Evolutionary conservation across 2,797 vertebrate species (phyloP).

Genomic region (Sarcophilus harrisii): DNA sequence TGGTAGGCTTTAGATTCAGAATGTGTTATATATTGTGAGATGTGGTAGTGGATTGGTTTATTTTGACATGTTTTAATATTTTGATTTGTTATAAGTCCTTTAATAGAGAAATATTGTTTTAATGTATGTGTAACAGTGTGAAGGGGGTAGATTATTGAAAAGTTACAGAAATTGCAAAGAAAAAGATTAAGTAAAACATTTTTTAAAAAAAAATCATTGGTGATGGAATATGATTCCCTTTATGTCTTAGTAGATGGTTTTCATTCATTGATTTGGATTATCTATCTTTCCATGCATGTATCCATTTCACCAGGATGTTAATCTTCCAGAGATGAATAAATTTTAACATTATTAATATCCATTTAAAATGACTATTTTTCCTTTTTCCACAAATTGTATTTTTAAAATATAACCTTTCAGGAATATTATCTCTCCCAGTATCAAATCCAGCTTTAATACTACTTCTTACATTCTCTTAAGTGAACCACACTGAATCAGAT

Average conservation of each 20-base stretch:
- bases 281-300: background rate
- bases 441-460: background rate
- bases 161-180: background rate
- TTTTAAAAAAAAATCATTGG: background rate
- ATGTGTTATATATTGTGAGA: background rate
- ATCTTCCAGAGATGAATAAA: background rate
- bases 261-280: background rate
- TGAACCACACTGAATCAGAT: background rate
- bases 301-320: background rate
- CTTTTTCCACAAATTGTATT: background rate
- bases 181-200: background rate
- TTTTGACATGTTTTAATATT: background rate
- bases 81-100: background rate
- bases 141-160: background rate
- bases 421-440: background rate
- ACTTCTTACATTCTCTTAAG: background rate
- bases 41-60: background rate
- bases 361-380: background rate
- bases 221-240: background rate
- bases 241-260: background rate
- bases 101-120: background rate
- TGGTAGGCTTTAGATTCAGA: background rate
- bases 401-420: background rate
- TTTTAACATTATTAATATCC: background rate
- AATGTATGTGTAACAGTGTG: background rate